A percentile compares a stretch with the other conserved stretches of the same genome.
Conservation (phyloP, 2,888 invertebrate genomes). For the Tromatobia lineatoria region DNA sequence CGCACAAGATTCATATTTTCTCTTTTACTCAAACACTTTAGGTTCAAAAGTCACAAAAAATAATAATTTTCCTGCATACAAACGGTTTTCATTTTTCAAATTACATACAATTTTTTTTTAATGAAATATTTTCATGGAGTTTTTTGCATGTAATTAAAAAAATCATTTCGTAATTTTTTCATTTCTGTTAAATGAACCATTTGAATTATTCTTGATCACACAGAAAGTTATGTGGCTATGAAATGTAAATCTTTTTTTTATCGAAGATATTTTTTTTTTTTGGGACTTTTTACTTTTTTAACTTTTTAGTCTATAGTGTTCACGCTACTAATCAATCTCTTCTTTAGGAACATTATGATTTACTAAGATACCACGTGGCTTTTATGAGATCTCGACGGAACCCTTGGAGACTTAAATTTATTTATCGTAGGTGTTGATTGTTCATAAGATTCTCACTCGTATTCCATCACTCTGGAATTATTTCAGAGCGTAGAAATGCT, state of each 20-base stretch:
- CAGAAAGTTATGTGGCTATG: too few species aligned
- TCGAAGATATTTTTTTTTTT: too few species aligned
- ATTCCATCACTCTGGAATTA: background rate
- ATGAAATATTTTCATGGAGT: too few species aligned
- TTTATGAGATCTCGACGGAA: conserved; percentile 59
- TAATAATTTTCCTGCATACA: too few species aligned
- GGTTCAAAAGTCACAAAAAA: conserved; percentile 5
- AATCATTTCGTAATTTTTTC: too few species aligned
- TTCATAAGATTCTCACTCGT: background rate
- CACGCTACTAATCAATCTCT: conserved; percentile 55
- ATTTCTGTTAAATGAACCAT: too few species aligned
- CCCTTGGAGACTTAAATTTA: conserved; percentile 41
- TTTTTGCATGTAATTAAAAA: too few species aligned
- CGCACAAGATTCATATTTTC: conserved; percentile 11
- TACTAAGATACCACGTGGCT: conserved; percentile 68
- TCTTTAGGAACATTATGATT: conserved; percentile 74
- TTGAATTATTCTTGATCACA: too few species aligned
- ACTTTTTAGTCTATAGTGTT: conserved; percentile 8
- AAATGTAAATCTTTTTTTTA: too few species aligned
- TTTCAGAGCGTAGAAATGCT: background rate
- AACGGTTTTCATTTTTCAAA: too few species aligned
- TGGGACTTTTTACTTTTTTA: too few species aligned
- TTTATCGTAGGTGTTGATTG: background rate
- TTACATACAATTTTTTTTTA: too few species aligned
- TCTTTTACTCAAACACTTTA: conserved; percentile 10